These are phyloP conservation scores for Drosophila navojoa DNA, from an alignment of 1,140 invertebrate species.

Conservation along the genomic window DNA sequence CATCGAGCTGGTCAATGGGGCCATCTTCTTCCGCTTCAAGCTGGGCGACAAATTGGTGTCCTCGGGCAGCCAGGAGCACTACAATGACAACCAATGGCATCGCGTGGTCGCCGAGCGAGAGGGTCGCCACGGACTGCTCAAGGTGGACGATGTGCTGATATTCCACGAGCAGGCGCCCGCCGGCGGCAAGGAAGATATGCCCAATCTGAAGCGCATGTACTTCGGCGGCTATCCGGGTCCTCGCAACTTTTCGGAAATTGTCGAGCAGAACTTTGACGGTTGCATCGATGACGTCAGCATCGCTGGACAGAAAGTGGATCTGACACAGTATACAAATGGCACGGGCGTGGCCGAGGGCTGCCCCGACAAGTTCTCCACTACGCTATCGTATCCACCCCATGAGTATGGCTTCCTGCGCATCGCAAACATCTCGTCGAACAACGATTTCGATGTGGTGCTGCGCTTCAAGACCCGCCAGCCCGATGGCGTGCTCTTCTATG, in stretches of 20 bases:
- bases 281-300: slow-evolving; percentile 95
- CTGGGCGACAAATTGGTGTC: slow-evolving; percentile 87
- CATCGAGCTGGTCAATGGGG: slow-evolving; percentile 92
- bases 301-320: slow-evolving; percentile 89
- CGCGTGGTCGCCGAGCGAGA: slow-evolving; percentile 89
- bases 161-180: slow-evolving; percentile 75
- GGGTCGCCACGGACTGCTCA: slow-evolving; percentile 87
- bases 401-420: slow-evolving; percentile 88
- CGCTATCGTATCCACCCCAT: slow-evolving; percentile 84
- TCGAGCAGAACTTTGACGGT: slow-evolving; percentile 93
- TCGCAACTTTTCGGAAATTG: slow-evolving; percentile 88
- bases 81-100: slow-evolving; percentile 95
- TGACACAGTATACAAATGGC: slow-evolving; percentile 90
- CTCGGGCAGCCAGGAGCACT: slow-evolving; percentile 86
- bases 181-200: slow-evolving; percentile 84
- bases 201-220: slow-evolving; percentile 89
- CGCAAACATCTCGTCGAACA: slow-evolving; percentile 85
- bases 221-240: slow-evolving; percentile 93
- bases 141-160: slow-evolving; percentile 87
- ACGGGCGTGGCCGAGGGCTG: slow-evolving; percentile 94
- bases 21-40: slow-evolving; percentile 89
- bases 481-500: slow-evolving; percentile 92
- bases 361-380: slow-evolving; percentile 86
- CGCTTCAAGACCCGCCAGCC: slow-evolving; percentile 93
- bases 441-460: slow-evolving; percentile 90